Conservation (phyloP, 2,888 invertebrate species). For the Timema cristinae region DNA sequence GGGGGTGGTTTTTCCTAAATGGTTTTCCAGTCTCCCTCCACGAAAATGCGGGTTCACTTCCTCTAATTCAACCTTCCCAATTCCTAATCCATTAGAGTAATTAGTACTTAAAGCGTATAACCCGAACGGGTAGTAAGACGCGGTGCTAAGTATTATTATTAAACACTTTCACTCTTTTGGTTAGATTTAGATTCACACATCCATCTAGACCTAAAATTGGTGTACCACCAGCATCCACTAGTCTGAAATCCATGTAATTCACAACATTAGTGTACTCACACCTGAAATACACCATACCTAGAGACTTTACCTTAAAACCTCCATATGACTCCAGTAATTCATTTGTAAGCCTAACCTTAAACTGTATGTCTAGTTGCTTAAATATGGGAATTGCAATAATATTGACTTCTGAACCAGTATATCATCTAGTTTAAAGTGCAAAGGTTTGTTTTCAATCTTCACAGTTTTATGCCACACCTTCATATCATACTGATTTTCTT, state of each 20-base stretch:
- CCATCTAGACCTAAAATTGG: neutral
- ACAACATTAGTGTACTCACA: slow-evolving; percentile 4
- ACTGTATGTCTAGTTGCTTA: neutral
- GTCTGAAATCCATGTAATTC: slow-evolving; percentile 15
- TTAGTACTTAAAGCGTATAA: too few species aligned
- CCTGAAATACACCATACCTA: neutral
- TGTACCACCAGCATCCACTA: slow-evolving; percentile 6
- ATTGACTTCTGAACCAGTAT: neutral
- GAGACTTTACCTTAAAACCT: slow-evolving; percentile 12
- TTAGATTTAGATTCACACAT: neutral
- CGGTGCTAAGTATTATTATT: too few species aligned
- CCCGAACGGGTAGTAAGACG: too few species aligned
- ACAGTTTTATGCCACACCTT: slow-evolving; percentile 8
- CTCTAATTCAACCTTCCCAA: too few species aligned
- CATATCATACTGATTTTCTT: neutral
- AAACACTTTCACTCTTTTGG: neutral
- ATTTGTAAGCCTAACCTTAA: slow-evolving; percentile 8
- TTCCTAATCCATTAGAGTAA: too few species aligned
- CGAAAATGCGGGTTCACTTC: too few species aligned
- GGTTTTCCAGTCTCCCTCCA: too few species aligned
- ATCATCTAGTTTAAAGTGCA: slow-evolving; percentile 14
- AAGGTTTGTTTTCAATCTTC: neutral
- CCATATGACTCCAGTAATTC: slow-evolving; percentile 12
- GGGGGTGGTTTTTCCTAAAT: too few species aligned
- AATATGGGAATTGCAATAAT: slow-evolving; percentile 1